Conservation (phyloP, 2,888 invertebrate genomes). For the Mimas tiliae region DNA sequence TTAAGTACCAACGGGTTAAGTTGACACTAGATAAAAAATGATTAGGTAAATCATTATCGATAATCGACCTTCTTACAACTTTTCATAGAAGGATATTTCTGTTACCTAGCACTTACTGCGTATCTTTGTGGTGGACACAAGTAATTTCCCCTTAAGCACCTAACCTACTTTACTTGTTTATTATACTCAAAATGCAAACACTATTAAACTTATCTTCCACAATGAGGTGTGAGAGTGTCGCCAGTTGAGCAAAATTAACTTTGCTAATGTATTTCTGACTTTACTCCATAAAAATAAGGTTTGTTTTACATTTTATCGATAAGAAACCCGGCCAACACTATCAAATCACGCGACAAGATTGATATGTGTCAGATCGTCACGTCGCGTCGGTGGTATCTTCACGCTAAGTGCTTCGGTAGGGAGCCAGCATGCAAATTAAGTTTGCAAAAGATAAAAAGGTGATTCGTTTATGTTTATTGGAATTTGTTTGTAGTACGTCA, state of each 20-base stretch:
- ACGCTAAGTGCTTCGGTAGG: slow-evolving; percentile 67
- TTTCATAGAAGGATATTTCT: slow-evolving; percentile 1
- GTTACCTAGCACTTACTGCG: background rate
- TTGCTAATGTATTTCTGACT: slow-evolving; percentile 19
- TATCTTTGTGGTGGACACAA: background rate
- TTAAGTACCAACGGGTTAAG: too few species aligned
- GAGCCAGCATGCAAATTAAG: slow-evolving; percentile 61
- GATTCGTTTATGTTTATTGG: slow-evolving; percentile 1
- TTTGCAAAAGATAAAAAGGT: slow-evolving; percentile 15
- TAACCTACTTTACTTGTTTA: slow-evolving; percentile 23
- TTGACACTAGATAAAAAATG: too few species aligned
- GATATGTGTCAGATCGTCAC: slow-evolving; percentile 66
- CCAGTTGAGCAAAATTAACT: slow-evolving; percentile 31
- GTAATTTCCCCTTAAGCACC: background rate
- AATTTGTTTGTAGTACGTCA: slow-evolving; percentile 13
- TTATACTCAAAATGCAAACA: slow-evolving; percentile 31
- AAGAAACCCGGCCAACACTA: slow-evolving; percentile 42
- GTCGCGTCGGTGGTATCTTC: slow-evolving; percentile 56
- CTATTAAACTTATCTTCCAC: slow-evolving; percentile 44
- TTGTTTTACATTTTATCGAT: slow-evolving; percentile 18
- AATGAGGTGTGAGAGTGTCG: slow-evolving; percentile 49
- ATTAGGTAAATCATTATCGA: background rate
- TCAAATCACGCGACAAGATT: slow-evolving; percentile 61
- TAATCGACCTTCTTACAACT: background rate
- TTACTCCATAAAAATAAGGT: slow-evolving; percentile 4